A percentile compares a stretch with the other conserved stretches of the same genome.
Evolutionary conservation across 92 coral and sea anemone species (phyloP).

Genomic region (Anthopleura xanthogrammica): DNA sequence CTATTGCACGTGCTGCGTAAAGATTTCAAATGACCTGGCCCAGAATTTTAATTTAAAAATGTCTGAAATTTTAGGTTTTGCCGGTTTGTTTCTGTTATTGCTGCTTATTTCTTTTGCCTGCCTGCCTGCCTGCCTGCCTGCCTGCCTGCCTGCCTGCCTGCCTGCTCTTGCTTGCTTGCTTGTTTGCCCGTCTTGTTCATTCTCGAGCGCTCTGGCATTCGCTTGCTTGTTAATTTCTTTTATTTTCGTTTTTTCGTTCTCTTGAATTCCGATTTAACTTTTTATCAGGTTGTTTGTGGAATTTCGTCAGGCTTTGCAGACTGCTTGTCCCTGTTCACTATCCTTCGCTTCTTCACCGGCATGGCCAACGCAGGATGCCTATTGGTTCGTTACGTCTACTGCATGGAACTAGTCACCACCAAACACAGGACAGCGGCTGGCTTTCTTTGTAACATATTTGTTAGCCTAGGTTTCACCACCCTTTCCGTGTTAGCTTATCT

Average conservation of each 20-base stretch:
- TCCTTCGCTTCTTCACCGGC: slow-evolving; percentile 67
- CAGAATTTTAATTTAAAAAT: too few species aligned
- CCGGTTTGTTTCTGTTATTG: too few species aligned
- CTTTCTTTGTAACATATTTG: slow-evolving; percentile 64
- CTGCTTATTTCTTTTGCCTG: too few species aligned
- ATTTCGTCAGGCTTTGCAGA: slow-evolving; percentile 53
- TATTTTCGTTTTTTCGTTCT: background rate
- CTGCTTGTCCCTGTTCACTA: slow-evolving; percentile 71
- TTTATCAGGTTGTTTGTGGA: slow-evolving; percentile 40
- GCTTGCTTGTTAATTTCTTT: too few species aligned
- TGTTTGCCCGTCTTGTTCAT: too few species aligned
- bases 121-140: too few species aligned
- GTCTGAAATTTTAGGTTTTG: too few species aligned
- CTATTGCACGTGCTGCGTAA: too few species aligned
- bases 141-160: too few species aligned
- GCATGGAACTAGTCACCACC: slow-evolving; percentile 71
- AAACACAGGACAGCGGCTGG: slow-evolving; percentile 76
- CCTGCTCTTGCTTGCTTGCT: too few species aligned
- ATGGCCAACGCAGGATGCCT: slow-evolving; percentile 69
- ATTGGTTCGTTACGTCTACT: slow-evolving; percentile 69
- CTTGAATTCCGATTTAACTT: background rate
- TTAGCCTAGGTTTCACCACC: slow-evolving; percentile 60
- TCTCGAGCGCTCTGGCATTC: too few species aligned
- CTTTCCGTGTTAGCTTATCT: slow-evolving; percentile 62
- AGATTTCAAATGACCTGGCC: too few species aligned